Percentiles rank a stretch among this genome's conserved stretches.
These are phyloP conservation scores for Reticulitermes speratus DNA, from an alignment of 1,140 invertebrate species.

Conservation along the genomic window DNA sequence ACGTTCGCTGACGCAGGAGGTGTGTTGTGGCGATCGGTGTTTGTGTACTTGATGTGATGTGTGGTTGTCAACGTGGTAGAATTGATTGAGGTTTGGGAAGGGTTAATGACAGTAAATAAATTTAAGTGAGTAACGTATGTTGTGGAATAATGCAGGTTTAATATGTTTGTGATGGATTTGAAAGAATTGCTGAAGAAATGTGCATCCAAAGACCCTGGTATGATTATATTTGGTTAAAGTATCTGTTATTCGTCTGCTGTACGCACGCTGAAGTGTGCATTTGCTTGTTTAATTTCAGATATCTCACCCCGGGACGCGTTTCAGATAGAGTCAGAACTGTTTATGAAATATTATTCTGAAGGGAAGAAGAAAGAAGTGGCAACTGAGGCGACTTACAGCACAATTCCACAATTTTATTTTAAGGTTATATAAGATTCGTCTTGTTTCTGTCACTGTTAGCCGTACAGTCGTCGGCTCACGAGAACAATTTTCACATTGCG, in stretches of 20 bases:
- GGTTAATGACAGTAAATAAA: no score
- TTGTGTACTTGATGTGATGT: no score
- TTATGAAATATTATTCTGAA: conserved; percentile 18
- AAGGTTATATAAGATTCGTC: not conserved
- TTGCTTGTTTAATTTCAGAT: not conserved
- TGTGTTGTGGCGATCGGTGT: no score
- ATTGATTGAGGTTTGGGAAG: no score
- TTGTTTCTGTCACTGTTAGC: no score
- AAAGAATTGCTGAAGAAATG: conserved; percentile 22
- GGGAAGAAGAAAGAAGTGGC: not conserved
- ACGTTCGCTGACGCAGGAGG: no score
- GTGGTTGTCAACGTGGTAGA: no score
- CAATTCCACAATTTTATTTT: conserved; percentile 20
- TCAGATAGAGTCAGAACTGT: conserved; percentile 20
- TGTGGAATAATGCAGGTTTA: no score
- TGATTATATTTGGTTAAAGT: not conserved
- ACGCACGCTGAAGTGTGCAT: not conserved
- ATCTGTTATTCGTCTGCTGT: not conserved
- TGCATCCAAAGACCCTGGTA: not conserved
- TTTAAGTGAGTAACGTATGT: no score
- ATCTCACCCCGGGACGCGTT: not conserved
- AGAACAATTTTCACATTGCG: no score
- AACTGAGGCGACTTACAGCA: not conserved
- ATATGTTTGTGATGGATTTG: not conserved
- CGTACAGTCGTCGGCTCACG: no score